A percentile compares a stretch with the other conserved stretches of the same genome.
Conservation (phyloP, 2,113 vertebrate genomes). For the sheep (Ovis aries) region ARS-UI_Ramb_v3.0 NC_056077.1:16528001-16528500, state of each 20-base stretch:
- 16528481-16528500: not conserved
- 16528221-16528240: not conserved
- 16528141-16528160: not conserved
- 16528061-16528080: not conserved
- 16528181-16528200: not conserved
- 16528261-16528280: not conserved
- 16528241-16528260: not conserved
- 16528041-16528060: not conserved
- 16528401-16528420: not conserved
- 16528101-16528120: not conserved
- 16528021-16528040: not conserved
- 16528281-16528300: not conserved
- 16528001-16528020: not conserved
- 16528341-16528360: not conserved
- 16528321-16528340: not conserved
- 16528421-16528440: not conserved
- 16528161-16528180: not conserved
- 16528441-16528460: not conserved
- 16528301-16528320: not conserved
- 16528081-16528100: not conserved
- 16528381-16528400: not conserved
- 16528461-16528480: not conserved
- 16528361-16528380: not conserved
- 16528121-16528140: not conserved
- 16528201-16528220: not conserved